A percentile compares a stretch with the other conserved stretches of the same genome.
Evolutionary conservation across 2,888 invertebrate genomes (phyloP).

Genomic region (Dexiosoma caninum): DNA sequence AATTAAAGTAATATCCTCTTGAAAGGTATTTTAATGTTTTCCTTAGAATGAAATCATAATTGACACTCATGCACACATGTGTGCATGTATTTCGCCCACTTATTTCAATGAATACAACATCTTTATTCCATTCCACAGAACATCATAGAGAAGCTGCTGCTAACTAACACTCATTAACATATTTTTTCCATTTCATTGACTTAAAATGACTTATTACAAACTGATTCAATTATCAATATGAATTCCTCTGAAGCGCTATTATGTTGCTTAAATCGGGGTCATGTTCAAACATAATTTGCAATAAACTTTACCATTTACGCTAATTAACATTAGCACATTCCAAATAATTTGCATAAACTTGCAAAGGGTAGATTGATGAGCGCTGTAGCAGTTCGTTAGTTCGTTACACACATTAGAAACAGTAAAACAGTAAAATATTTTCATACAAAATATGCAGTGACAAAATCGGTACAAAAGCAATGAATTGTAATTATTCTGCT

Average conservation of each 20-base stretch:
- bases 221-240: constrained; percentile 58
- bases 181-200: constrained; percentile 51
- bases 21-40: no score
- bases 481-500: no score
- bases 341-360: constrained; percentile 38
- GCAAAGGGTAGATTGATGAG: neutral
- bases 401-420: constrained; percentile 22
- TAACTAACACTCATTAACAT: constrained; percentile 43
- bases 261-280: constrained; percentile 27
- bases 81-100: neutral
- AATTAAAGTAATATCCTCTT: no score
- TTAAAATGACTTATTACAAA: constrained; percentile 51
- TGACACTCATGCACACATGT: neutral
- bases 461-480: no score
- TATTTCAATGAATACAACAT: neutral
- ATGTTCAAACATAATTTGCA: constrained; percentile 53
- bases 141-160: neutral
- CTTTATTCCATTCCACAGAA: neutral
- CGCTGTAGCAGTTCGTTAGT: constrained; percentile 11
- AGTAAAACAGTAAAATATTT: no score
- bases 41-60: no score
- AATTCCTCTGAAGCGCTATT: constrained; percentile 31
- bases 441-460: no score
- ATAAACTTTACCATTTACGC: constrained; percentile 50
- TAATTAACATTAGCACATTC: constrained; percentile 57